Conservation (phyloP, 2,888 invertebrate species). For the Stenotaenia linearis region DNA sequence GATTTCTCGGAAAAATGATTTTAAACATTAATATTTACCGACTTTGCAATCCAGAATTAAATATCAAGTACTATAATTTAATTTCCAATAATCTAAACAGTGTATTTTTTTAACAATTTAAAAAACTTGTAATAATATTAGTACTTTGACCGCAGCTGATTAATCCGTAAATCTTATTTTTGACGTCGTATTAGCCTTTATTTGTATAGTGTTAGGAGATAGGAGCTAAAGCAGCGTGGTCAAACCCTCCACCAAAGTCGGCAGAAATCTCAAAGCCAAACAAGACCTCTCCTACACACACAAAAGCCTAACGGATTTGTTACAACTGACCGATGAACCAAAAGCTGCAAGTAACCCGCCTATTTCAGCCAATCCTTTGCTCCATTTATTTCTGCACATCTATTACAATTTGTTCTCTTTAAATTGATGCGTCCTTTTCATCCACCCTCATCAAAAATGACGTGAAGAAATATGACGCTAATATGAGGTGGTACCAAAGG, state of each 20-base stretch:
- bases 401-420: background rate
- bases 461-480: constrained; percentile 2
- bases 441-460: background rate
- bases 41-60: too few relatives aligned
- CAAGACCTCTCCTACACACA: background rate
- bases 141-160: background rate
- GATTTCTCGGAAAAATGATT: too few relatives aligned
- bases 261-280: constrained; percentile 14
- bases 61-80: too few relatives aligned
- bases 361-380: background rate
- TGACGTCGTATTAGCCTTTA: background rate
- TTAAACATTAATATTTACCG: too few relatives aligned
- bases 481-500: constrained; percentile 14
- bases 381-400: background rate
- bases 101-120: too few relatives aligned
- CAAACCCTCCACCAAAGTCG: background rate
- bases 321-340: constrained; percentile 19
- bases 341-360: constrained; percentile 3
- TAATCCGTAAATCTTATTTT: background rate
- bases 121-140: too few relatives aligned
- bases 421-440: background rate
- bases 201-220: background rate
- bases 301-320: constrained; percentile 11
- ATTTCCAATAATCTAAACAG: too few relatives aligned
- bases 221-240: background rate